Evolutionary conservation across 2,888 invertebrate genomes (phyloP).

Genomic region (Tachina fera): DNA sequence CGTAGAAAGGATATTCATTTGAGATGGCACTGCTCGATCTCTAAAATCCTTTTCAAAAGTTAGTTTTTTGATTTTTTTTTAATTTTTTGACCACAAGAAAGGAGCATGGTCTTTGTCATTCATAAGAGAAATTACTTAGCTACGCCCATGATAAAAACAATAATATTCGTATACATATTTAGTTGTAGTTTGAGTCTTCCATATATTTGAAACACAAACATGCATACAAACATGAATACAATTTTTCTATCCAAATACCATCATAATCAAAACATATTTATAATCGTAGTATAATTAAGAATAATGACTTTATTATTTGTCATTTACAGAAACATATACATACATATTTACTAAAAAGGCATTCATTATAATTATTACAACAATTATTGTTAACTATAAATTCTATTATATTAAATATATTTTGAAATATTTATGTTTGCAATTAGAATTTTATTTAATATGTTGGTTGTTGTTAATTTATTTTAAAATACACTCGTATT

Average conservation of each 20-base stretch:
- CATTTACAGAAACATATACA: not conserved
- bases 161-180: slow-evolving; percentile 19
- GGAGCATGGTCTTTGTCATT: too few relatives aligned
- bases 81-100: too few relatives aligned
- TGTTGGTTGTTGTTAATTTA: too few relatives aligned
- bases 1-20: too few relatives aligned
- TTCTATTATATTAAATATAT: not conserved
- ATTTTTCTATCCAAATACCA: not conserved
- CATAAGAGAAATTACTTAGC: not conserved
- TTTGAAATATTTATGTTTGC: too few relatives aligned
- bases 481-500: too few relatives aligned
- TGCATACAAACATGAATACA: slow-evolving; percentile 6
- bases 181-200: slow-evolving; percentile 69
- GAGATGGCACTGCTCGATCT: too few relatives aligned
- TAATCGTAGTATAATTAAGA: not conserved
- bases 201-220: slow-evolving; percentile 30
- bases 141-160: not conserved
- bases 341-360: not conserved
- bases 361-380: too few relatives aligned
- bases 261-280: slow-evolving; percentile 26
- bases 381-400: not conserved
- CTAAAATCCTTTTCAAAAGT: too few relatives aligned
- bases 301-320: not conserved
- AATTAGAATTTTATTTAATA: too few relatives aligned
- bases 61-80: too few relatives aligned